These are phyloP conservation scores for Sprattus sprattus DNA, from an alignment of 2,113 vertebrate genomes.

Conservation along the genomic window DNA sequence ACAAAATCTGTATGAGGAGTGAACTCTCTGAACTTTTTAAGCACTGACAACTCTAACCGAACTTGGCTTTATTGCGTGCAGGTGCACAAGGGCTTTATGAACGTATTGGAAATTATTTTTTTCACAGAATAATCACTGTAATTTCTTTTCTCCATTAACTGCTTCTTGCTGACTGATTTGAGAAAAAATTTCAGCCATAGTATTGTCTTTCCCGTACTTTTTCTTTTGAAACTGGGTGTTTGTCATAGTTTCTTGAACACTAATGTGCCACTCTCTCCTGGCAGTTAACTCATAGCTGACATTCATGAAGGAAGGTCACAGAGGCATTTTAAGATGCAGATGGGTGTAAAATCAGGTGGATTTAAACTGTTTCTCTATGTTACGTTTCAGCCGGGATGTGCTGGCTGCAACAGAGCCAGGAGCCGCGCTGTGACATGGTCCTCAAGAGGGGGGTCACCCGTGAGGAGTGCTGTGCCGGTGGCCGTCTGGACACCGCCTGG, in stretches of 20 bases:
- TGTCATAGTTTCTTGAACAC: too few relatives aligned
- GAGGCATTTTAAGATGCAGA: neutral
- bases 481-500: slow-evolving; percentile 88
- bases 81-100: neutral
- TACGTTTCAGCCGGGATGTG: slow-evolving; percentile 84
- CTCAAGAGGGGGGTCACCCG: slow-evolving; percentile 83
- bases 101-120: neutral
- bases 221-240: too few relatives aligned
- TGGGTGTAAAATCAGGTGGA: neutral
- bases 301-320: neutral
- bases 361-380: neutral
- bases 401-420: slow-evolving; percentile 88
- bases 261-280: too few relatives aligned
- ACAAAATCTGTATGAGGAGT: neutral
- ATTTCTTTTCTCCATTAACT: neutral
- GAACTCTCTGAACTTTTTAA: slow-evolving; percentile 11
- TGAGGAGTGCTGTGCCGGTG: slow-evolving; percentile 87
- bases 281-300: neutral
- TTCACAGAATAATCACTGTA: neutral
- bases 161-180: neutral
- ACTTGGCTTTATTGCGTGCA: neutral
- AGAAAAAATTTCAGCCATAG: neutral
- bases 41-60: neutral
- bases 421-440: slow-evolving; percentile 89
- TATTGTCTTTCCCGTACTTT: neutral